Base-by-base conservation (phyloP, 2,797 vertebrate genomes). In the Eupleurogrammus muticus region DNA sequence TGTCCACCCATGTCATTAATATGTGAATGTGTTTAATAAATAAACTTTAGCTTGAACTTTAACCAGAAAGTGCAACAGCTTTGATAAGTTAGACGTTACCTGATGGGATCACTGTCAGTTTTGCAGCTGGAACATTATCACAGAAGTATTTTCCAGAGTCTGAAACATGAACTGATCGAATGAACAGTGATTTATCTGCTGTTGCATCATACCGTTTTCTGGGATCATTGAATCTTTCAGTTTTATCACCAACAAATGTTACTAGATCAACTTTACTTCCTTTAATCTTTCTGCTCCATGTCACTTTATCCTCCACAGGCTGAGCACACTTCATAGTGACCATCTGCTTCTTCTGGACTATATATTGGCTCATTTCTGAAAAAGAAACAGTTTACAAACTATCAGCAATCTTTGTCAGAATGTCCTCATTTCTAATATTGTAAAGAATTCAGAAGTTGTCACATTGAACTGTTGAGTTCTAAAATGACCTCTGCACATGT, bases 141-240 rank as follows among this genome's bases (percentile, higher is more conserved):
- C 81, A 83, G 0, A 35, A 56, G 0, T 56, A 84, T 51, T 0
- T 63, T 0, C 82, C 82, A 70, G 34, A 5, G 50, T 78, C 75
- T 21, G 79, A 79, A 49, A 0, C 0, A 0, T 0, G 0, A 3
- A 4, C 0, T 57, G 0, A 5, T 5, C 0, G 0, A 2, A 77
- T 4, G 1, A 0, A 0, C 14, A 81, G 62, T 0, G 79, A 1
- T 0, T 54, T 0, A 16, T 73, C 47, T 36, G 0, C 1, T 0
- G 0, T 0, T 51, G 3, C 1, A 57, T 0, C 0, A 28, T 36
- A 84, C 8, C 1, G 32, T 40, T 0, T 51, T 0, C 0, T 0
- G 0, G 4, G 21, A 3, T 75, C 67, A 0, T 0, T 52, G 44
- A 24, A 38, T 69, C 0, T 72, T 1, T 0, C 54, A 0, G 16